Evolutionary conservation across 1,140 invertebrate species (phyloP), one percentile per base, ranked within the genome.

Genomic region (Drosophila busckii): DNA sequence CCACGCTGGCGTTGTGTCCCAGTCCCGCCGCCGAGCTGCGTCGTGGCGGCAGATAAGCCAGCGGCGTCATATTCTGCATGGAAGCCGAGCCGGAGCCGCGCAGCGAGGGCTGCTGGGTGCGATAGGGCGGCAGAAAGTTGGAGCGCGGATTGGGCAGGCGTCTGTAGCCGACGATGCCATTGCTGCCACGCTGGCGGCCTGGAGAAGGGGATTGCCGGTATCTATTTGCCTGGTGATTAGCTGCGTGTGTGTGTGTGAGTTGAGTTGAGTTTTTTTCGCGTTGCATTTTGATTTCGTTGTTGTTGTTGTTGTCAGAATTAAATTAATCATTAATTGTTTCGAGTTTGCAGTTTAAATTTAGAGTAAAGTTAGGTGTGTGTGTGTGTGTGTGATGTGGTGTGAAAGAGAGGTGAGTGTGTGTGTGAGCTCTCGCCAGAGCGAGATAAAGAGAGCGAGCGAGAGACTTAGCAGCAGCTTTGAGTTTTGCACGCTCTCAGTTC

Each of bases 171-270:
- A 88, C 89, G 89, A 69, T 89, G 83, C 67, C 89, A 87, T 89
- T 90, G 89, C 67, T 88, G 87, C 59, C 88, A 80, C 69, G 69
- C 35, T 71, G 71, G 90, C 70, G 71, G 9, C 90, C 90, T 62
- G 92, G 91, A 89, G 90, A 92, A 35, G 90, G 90, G 59, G 91
- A 91, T 88, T 93, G 92, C 64, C 85, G 85, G 75, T 80, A 87
- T 85, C 85, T 87, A 87, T 87, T 85, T 84, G 85, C 85, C 85
- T 85, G 84, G 76, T 87, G 83, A 87, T 85, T 87, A 86, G 84
- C 84, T 89, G 89, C 78, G 89, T 46, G 53, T 44, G 52, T 64
- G 54, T 56, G 48, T 37, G 40, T 69, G 71, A 70, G 89, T 80
- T 91, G n/a, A n/a, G n/a, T 53, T 35, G 40, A 88, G 70, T 83